Evolutionary conservation across 2,797 vertebrate species (phyloP), one percentile per base, ranked within the genome.

Genomic region (Siniperca undulata): DNA sequence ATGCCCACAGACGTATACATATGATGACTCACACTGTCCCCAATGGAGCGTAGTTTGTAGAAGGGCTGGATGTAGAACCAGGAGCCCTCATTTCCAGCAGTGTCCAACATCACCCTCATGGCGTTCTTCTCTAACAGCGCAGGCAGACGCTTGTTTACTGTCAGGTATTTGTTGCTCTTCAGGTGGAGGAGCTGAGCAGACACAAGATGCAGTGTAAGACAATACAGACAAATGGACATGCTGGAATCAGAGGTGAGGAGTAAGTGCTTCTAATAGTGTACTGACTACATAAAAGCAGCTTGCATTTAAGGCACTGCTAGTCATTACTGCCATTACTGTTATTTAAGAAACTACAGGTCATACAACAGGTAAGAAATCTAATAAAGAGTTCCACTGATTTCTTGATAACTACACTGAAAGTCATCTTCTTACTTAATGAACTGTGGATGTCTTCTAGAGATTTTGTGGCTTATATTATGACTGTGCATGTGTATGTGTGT

Each of bases 31-130:
- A 99, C 98, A 0, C 97, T 99, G 94, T 99, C 98, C 17, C 98
- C 98, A 0, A 99, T 99, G 83, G 98, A 99, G 55, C 98, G 97
- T 2, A 99, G 96, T 42, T 99, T 99, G 95, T 99, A 99, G 94
- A 99, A 99, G 0, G 98, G 98, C 70, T 99, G 98, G 80, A 99
- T 99, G 93, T 99, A 99, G 90, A 99, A 99, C 98, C 98, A 99
- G 92, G 98, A 99, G 2, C 98, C 98, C 85, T 99, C 98, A 0
- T 99, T 99, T 36, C 98, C 98, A 42, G 98, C 98, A 48, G 97
- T 97, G 30, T 99, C 98, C 92, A 99, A 78, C 2, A 98, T 99
- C 88, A 99, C 98, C 42, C 98, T 94, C 98, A 99, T 99, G 80
- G 98, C 98, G 4, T 99, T 99, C 95, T 99, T 99, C 95, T 99